These are phyloP conservation scores for Coracopsis vasa DNA, from an alignment of 2,113 vertebrate genomes.

Conservation along the genomic window DNA sequence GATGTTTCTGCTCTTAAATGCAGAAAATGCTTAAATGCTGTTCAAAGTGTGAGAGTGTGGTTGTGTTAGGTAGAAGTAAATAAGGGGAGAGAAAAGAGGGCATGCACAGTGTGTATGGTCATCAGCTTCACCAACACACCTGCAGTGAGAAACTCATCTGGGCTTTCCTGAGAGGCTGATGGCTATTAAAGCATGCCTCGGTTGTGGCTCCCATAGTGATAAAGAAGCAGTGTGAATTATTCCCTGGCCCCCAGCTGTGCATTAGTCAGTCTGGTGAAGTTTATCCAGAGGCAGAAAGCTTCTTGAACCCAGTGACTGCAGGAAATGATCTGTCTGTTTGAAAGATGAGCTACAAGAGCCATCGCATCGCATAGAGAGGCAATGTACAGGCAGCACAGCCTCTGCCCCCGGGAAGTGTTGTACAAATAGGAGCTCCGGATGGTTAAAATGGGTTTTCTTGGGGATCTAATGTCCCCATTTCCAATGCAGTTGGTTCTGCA, in stretches of 20 bases:
- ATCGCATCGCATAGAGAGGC: neutral
- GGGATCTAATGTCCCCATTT: neutral
- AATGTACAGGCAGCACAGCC: neutral
- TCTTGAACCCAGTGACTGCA: neutral
- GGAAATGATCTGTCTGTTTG: rapidly evolving
- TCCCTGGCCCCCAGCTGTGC: neutral
- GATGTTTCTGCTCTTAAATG: neutral
- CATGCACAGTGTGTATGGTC: neutral
- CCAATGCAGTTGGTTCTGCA: neutral
- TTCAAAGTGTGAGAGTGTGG: neutral
- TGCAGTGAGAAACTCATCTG: neutral
- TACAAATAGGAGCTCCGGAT: neutral
- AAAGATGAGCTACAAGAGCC: neutral
- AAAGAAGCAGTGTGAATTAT: neutral
- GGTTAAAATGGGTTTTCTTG: neutral
- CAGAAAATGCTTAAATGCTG: neutral
- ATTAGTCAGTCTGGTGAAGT: neutral
- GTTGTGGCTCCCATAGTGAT: neutral
- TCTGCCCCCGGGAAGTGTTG: neutral
- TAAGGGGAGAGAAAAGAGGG: neutral
- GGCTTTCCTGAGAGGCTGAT: neutral
- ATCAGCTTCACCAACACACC: neutral
- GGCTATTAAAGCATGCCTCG: neutral
- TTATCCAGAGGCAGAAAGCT: neutral
- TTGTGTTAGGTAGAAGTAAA: neutral